phyloP scores from a whole-genome alignment of 2,113 vertebrate genomes.

The Oenanthe oenanthe region DNA sequence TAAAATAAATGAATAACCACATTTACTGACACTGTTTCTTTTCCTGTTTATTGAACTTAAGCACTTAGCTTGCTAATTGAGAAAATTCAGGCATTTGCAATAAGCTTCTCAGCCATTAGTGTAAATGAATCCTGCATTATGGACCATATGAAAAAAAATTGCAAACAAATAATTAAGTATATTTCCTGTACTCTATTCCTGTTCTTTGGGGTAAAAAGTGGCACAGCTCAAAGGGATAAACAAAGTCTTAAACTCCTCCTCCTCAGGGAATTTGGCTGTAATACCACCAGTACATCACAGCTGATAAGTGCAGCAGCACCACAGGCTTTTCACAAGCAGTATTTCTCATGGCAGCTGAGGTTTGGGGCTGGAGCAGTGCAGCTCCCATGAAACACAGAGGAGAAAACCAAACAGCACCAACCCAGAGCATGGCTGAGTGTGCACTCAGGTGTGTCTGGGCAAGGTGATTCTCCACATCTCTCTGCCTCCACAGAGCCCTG shows the following conservation, averaged over 20 bases:
- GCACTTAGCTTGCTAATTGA: slow-evolving; percentile 52
- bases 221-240: background rate
- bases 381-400: background rate
- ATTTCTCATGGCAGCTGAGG: background rate
- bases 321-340: background rate
- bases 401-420: background rate
- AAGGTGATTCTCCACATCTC: background rate
- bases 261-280: background rate
- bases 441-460: background rate
- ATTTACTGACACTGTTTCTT: slow-evolving; percentile 49
- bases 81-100: slow-evolving; percentile 54
- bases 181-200: background rate
- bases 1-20: slow-evolving; percentile 52
- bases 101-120: slow-evolving; percentile 5
- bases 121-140: slow-evolving; percentile 32
- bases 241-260: background rate
- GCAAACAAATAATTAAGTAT: background rate
- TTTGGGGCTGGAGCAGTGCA: background rate
- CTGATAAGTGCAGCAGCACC: background rate
- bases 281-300: background rate
- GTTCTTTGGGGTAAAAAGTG: background rate
- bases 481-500: background rate
- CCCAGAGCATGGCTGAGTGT: accelerated
- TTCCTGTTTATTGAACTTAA: slow-evolving; percentile 53
- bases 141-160: background rate